Base-by-base conservation (phyloP, 2,888 invertebrate species). In the Brassicogethes aeneus region DNA sequence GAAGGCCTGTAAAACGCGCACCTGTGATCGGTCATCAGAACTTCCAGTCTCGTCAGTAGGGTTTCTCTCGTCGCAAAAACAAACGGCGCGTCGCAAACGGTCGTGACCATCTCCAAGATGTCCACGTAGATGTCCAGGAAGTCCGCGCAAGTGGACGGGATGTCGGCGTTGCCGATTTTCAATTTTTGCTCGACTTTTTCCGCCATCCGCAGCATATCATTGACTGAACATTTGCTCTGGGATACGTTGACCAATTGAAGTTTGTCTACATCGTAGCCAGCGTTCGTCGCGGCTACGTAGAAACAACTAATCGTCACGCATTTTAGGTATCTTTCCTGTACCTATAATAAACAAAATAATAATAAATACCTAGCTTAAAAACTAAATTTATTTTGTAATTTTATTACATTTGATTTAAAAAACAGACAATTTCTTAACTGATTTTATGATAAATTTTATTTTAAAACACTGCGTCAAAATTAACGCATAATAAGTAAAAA, bases 251-350 rank as follows among this genome's bases (percentile, higher is more conserved):
- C 82, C 43, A 88, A 68, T 61, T 85, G 83, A 50, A 80, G 78
- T 38, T 79, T 72, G 60, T 77, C 73, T 47, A 76, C 72, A 40
- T 78, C 69, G 50, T 76, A 70, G 46, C 75, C 74, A 44, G 79
- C 70, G 42, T 81, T 77, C 60, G 76, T 74, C 54, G 86, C 81
- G 43, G 91, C 89, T 57, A 91, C 77, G 70, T 88, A 82, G 70
- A 91, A 83, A 54, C 89, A 86, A 45, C 89, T 82, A 23, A 91
- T 81, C 12, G 88, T 85, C 65, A 92, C 83, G 70, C 91, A 91
- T 3, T 85, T 85, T 70, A 92, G 79, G 70, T 90, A 89, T 64
- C 86, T 89, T 38, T 85, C 83, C 45, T 77, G 76, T 2, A 79
- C 80, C 72, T 73, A 50, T 39, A 53, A 54, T 52, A 45, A 41